Base-by-base conservation (phyloP, 2,888 invertebrate species). In the Caenorhabditis doughertyi region DNA sequence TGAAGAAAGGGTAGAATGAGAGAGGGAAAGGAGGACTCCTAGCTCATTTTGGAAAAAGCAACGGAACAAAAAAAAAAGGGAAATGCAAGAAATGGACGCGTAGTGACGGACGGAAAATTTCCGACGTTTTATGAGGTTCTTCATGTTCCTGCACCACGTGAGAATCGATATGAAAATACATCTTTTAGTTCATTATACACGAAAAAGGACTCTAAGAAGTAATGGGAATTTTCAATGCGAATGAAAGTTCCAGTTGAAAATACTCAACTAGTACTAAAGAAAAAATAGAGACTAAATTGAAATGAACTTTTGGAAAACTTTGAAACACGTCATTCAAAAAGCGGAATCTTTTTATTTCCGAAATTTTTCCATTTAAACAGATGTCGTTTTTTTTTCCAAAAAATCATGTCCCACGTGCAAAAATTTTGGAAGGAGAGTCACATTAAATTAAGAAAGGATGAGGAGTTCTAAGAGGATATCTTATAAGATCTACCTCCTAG, bases 91-190 rank as follows among this genome's bases (percentile, higher is more conserved):
- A 49, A 65, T 49, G 27, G 49, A 47, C 27, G 44, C 49, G 56
- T n/a, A 67, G 58, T 62, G 55, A 73, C 55, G 62, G 73, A 64
- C 27, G 53, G 42, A 49, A 65, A 32, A 58, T 65, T 27, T 65
- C 39, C 18, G 29, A 65, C 47, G 51, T 51, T 65, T 65, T 65
- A 51, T 65, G 64, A 51, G 64, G 58, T 65, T 47, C n/a, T 49
- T 47, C 49, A 32, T 64, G 47, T 49, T 64, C 64, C 11, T 64
- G 13, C 5, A 8, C 51, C 32, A 51, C 32, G 51, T 51, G 65
- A 23, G 18, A 3, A 29, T 5, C 29, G 9, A 25, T 18, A 42
- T 9, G 11, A 27, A 27, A 7, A 21, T 21, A 21, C 44, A 47
- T 47, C 3, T 47, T 18, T 47, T 13, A 47, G 44, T 47, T 51